Evolutionary conservation across 2,797 vertebrate species (phyloP), one percentile per base, ranked within the genome.

Genomic region (Danio jaintianensis): DNA sequence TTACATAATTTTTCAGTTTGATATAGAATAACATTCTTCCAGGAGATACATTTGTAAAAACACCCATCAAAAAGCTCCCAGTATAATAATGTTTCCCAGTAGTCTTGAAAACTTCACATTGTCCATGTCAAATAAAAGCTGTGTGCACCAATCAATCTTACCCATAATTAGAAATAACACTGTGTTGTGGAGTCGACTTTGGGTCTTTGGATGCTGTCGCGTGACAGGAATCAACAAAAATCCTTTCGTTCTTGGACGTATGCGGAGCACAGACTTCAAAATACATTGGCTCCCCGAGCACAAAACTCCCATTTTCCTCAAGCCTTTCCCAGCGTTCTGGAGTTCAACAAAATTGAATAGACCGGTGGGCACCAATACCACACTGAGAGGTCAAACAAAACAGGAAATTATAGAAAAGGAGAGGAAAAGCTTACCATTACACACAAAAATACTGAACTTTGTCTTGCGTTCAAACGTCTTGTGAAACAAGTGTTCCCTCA

Each of bases 141-240:
- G 10, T 20, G 38, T 38, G 9, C 16, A 0, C 5, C 4, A 12
- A n/a, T 40, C 0, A 12, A 12, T 78, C 77, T 52, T 75, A 93
- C 93, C 93, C 93, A 12, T 80, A 86, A 67, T 93, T 90, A 1
- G 58, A 50, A 55, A 94, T 90, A 18, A 93, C 83, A 11, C 86
- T 84, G 72, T 90, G 42, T 79, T 55, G 87, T 12, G 86, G 87
- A 8, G 13, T 36, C 43, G 80, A 79, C 45, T 83, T 71, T 13
- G 87, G 83, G 50, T 90, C 88, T 70, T 78, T 74, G 59, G 88
- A 88, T 50, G 75, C 76, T 0, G 91, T 87, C 16, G 77, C 86
- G 8, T 89, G 84, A 81, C 92, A 92, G 0, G 88, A 87, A 74
- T 92, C 89, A 16, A 92, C 74, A n/a, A 89, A 90, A 38, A 93